These are phyloP conservation scores for Hofmannophila pseudospretella DNA, from an alignment of 2,888 invertebrate species.

Conservation along the genomic window DNA sequence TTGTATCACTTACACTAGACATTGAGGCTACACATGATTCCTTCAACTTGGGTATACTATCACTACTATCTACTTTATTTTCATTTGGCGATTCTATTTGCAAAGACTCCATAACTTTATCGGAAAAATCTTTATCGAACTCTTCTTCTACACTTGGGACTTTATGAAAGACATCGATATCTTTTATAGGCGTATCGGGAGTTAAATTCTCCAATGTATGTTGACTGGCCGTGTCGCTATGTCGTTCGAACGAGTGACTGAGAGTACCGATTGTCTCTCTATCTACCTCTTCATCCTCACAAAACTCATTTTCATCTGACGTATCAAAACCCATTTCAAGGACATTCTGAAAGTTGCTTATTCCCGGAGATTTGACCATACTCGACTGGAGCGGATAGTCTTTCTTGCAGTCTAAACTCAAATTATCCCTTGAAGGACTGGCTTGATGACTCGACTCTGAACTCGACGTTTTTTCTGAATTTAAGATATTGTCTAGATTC, in stretches of 20 bases:
- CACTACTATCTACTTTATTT: conserved; percentile 46
- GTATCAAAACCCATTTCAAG: conserved; percentile 47
- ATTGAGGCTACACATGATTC: conserved; percentile 62
- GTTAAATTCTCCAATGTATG: conserved; percentile 65
- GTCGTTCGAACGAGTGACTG: conserved; percentile 67
- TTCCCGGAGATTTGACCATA: conserved; percentile 69
- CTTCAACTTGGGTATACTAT: conserved; percentile 60
- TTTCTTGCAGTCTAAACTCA: conserved; percentile 67
- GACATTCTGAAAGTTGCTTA: conserved; percentile 64
- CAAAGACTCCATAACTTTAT: conserved; percentile 20
- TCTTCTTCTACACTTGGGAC: conserved; percentile 17
- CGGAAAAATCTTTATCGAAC: conserved; percentile 23
- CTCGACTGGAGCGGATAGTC: conserved; percentile 60
- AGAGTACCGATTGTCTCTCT: conserved; percentile 63
- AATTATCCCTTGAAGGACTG: conserved; percentile 70
- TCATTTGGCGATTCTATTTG: conserved; percentile 58
- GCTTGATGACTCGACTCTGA: conserved; percentile 78
- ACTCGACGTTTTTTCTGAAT: conserved; percentile 78
- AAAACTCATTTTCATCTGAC: conserved; percentile 30
- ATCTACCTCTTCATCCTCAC: conserved; percentile 56
- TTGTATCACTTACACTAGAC: conserved; percentile 60
- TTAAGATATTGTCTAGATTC: conserved; percentile 80
- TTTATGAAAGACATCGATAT: conserved; percentile 29
- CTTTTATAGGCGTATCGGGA: conserved; percentile 62
- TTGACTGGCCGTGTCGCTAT: conserved; percentile 62